Evolutionary conservation across 2,797 vertebrate species (phyloP).

Genomic region (Xyrichtys novacula): DNA sequence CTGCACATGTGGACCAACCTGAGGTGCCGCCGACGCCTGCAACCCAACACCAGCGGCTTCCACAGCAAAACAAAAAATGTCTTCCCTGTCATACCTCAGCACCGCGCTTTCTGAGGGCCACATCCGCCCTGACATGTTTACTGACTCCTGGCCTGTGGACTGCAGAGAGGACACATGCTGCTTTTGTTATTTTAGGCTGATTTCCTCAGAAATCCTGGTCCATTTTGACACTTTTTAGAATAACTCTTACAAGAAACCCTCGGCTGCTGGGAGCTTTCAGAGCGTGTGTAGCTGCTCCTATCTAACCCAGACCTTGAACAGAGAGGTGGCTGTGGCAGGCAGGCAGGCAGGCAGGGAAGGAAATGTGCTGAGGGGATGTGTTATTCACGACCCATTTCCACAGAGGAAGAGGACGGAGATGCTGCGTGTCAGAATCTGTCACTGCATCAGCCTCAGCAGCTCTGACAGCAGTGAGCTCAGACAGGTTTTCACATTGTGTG

Average conservation of each 20-base stretch:
- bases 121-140: conserved; percentile 32
- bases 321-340: background rate
- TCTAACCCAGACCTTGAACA: conserved; percentile 37
- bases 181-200: background rate
- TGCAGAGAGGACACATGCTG: background rate
- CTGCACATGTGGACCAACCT: conserved; percentile 10
- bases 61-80: conserved; percentile 16
- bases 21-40: conserved; percentile 33
- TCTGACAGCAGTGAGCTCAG: conserved; percentile 19
- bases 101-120: background rate
- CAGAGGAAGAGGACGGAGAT: conserved; percentile 23
- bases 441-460: conserved; percentile 4
- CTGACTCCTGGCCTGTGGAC: conserved; percentile 27
- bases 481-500: conserved; percentile 6
- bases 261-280: conserved; percentile 19
- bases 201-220: background rate
- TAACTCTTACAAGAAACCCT: conserved; percentile 14
- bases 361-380: conserved; percentile 44
- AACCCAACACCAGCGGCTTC: conserved; percentile 23
- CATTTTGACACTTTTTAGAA: conserved; percentile 9
- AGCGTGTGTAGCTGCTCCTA: conserved; percentile 30
- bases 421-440: conserved; percentile 9
- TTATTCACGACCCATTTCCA: conserved; percentile 63
- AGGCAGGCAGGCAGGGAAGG: no score
- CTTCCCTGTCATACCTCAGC: conserved; percentile 4